Base-by-base conservation (phyloP, 2,797 vertebrate species). In the Paedocypris micromegethes region DNA sequence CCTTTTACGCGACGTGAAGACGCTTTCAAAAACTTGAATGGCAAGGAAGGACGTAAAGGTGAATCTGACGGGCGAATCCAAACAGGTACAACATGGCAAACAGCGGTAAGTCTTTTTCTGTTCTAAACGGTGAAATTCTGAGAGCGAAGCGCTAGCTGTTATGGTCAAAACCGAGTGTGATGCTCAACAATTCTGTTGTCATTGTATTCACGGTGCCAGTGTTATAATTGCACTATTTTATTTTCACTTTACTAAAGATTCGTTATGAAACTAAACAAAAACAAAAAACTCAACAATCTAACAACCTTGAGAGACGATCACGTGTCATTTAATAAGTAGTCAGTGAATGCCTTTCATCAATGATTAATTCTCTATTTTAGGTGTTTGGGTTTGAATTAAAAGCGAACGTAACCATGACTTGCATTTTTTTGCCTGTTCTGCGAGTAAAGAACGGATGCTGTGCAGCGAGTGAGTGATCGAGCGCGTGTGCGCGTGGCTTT, bases 321-420 rank as follows among this genome's bases (percentile, higher is more conserved):
- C 23, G 23, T 1, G 23, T 23, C 23, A 23, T 23, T 23, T 23
- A 23, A 23, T 23, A 23, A 23, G 23, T 23, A 23, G 23, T 23
- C 23, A 23, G 23, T 23, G 23, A 23, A 23, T 23, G 23, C 23
- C 23, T 23, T 23, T 23, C 23, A 23, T 23, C 23, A 23, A 23
- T 23, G 23, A 23, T 23, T 23, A 23, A 23, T 23, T 23, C 23
- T 60, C 0, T 3, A 9, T 53, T 23, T 8, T 0, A 51, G 4
- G 8, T 5, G 51, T n/a, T 44, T 58, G 5, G 2, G 5, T 44
- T 38, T 40, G 23, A 23, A 23, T 23, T 23, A 23, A 23, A 23
- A 23, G 23, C 23, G 23, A 53, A 64, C n/a, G 23, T 9, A 60
- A 74, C 38, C 4, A 72, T 76, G 72, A 76, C 72, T 76, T 76